These are phyloP conservation scores for Agrotis clavis DNA, from an alignment of 2,888 invertebrate species.

Conservation along the genomic window DNA sequence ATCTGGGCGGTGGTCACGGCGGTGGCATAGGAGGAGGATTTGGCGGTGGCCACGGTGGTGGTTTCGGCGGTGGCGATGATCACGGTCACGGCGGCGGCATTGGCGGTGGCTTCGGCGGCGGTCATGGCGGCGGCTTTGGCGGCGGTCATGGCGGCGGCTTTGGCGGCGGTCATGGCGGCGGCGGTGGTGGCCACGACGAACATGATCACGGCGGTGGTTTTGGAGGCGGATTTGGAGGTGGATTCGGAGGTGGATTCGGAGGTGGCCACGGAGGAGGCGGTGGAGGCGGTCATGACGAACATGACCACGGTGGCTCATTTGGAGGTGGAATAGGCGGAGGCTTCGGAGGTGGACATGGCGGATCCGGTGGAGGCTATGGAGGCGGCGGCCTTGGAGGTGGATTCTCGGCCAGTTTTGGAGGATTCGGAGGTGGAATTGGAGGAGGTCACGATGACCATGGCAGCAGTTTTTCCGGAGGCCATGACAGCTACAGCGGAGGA, in stretches of 20 bases:
- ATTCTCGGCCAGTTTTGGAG: slow-evolving; percentile 64
- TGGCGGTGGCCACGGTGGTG: slow-evolving; percentile 77
- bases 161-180: slow-evolving; percentile 59
- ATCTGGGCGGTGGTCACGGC: slow-evolving; percentile 68
- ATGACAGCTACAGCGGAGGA: slow-evolving; percentile 67
- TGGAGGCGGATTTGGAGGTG: slow-evolving; percentile 63
- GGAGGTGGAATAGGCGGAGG: slow-evolving; percentile 62
- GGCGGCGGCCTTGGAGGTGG: slow-evolving; percentile 64
- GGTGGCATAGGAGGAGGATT: slow-evolving; percentile 61
- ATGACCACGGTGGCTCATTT: slow-evolving; percentile 53
- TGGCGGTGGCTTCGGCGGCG: slow-evolving; percentile 66
- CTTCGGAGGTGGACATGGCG: slow-evolving; percentile 55
- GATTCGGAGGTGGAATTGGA: slow-evolving; percentile 65
- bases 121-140: slow-evolving; percentile 66
- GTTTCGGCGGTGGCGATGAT: slow-evolving; percentile 64
- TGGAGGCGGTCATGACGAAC: slow-evolving; percentile 66
- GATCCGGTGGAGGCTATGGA: slow-evolving; percentile 60
- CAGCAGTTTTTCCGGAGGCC: slow-evolving; percentile 63
- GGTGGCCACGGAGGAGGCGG: slow-evolving; percentile 73
- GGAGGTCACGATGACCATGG: slow-evolving; percentile 69
- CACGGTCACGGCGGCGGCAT: slow-evolving; percentile 65
- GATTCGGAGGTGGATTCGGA: slow-evolving; percentile 67
- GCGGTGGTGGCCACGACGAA: slow-evolving; percentile 70
- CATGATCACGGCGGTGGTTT: slow-evolving; percentile 67
- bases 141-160: slow-evolving; percentile 65